These are phyloP conservation scores for Aphelocoma californica DNA, from an alignment of 2,797 vertebrate genomes.

Conservation along the genomic window DNA sequence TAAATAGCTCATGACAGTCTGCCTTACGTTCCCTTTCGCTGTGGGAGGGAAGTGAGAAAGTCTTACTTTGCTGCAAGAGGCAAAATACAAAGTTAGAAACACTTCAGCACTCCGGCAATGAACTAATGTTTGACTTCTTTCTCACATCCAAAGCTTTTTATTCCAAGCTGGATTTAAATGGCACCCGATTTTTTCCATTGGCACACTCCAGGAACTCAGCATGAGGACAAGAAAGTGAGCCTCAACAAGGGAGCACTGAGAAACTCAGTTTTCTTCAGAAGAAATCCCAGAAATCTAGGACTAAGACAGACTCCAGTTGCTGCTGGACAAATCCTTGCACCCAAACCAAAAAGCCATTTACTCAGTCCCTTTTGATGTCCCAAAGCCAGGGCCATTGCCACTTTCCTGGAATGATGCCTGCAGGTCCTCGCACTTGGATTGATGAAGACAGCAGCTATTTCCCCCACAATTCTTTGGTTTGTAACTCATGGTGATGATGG, in stretches of 20 bases:
- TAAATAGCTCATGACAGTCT: conserved; percentile 58
- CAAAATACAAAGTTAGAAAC: conserved; percentile 62
- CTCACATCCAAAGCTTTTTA: conserved; percentile 28
- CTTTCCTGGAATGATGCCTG: not conserved
- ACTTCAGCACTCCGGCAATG: conserved; percentile 35
- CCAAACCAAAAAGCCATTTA: not conserved
- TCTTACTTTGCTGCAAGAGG: conserved; percentile 45
- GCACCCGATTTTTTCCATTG: not conserved
- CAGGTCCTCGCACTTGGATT: fast-evolving
- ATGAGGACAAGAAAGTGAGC: not conserved
- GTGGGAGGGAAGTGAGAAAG: conserved; percentile 64
- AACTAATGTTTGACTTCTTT: conserved; percentile 47
- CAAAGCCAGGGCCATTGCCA: not conserved
- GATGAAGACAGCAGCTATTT: not conserved
- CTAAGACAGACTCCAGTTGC: too few relatives aligned
- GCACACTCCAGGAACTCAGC: not conserved
- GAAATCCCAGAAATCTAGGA: not conserved
- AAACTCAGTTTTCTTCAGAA: not conserved
- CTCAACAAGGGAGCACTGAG: not conserved
- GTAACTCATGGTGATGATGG: not conserved
- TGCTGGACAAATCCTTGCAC: not conserved
- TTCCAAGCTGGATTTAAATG: conserved; percentile 22
- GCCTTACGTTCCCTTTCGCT: conserved; percentile 44
- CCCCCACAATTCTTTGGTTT: not conserved
- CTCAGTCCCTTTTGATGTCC: not conserved